Evolutionary conservation across 1,140 invertebrate species (phyloP).

Genomic region (Lordiphosa stackelbergi): DNA sequence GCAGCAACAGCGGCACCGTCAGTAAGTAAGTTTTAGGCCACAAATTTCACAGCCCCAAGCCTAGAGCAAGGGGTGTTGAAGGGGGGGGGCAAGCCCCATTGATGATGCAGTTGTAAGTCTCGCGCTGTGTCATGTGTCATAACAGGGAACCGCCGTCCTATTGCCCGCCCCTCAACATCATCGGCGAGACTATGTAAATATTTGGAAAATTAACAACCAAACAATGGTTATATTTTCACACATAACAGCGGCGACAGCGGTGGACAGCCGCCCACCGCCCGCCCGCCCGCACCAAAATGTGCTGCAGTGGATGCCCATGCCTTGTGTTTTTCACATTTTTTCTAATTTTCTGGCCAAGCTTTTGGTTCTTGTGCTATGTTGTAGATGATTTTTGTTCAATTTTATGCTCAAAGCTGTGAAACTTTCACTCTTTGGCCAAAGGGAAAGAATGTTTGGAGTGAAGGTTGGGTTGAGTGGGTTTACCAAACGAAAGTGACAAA

Average conservation of each 20-base stretch:
- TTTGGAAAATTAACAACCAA: slow-evolving; percentile 53
- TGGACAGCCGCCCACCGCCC: background rate
- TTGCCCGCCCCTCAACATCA: background rate
- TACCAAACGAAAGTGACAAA: no score
- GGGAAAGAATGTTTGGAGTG: no score
- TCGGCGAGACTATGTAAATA: slow-evolving; percentile 34
- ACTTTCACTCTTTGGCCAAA: no score
- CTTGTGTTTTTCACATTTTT: no score
- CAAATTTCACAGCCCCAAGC: slow-evolving; percentile 33
- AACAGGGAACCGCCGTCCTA: slow-evolving; percentile 7
- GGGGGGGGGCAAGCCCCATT: background rate
- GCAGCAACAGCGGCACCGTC: slow-evolving; percentile 4
- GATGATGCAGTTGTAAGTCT: background rate
- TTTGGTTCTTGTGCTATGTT: no score
- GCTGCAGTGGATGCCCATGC: no score
- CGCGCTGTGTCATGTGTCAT: slow-evolving; percentile 45
- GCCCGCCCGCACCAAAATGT: background rate
- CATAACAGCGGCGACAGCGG: slow-evolving; percentile 25
- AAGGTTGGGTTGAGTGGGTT: no score
- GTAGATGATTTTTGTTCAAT: no score
- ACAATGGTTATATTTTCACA: slow-evolving; percentile 58
- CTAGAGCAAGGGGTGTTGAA: background rate
- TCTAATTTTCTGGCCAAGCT: no score
- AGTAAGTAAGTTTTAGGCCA: slow-evolving; percentile 32
- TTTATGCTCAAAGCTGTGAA: no score